Evolutionary conservation across 2,113 vertebrate genomes (phyloP), one percentile per base, ranked within the genome.

Genomic region (Barnardius zonarius): DNA sequence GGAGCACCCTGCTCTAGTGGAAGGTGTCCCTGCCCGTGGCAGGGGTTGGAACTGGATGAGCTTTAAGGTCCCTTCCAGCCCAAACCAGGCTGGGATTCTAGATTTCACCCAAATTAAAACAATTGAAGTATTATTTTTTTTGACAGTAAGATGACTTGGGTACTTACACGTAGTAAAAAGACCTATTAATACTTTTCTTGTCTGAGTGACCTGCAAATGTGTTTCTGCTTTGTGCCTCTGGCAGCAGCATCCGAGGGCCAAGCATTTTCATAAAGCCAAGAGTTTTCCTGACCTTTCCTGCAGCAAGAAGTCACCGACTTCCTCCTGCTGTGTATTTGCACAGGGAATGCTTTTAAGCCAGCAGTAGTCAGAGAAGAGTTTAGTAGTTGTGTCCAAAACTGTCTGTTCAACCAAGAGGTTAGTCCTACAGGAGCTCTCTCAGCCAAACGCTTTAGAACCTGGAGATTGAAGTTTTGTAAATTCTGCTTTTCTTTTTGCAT

Each of bases 231-330:
- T 51, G 37, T 18, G 39, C 57, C 39, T 86, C 49, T 79, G 74
- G 83, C 66, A 92, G 83, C 30, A 86, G 31, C 15, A 3, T 37
- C 78, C 1, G 0, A 62, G 59, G 54, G 81, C 44, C 91, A 86
- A 69, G 46, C 1, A 0, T 49, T 14, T 86, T 78, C 83, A 68
- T 73, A 83, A 64, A 67, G 72, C 10, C 68, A 39, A 54, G 96
- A 94, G 44, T 52, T 88, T 90, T 93, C 86, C 64, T 93, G 87
- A 93, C 91, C 77, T 92, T 92, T 93, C 25, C 77, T 54, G 43
- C 61, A 85, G 67, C 24, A 90, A 88, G 81, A 95, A 90, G 85
- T 28, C 63, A 62, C 64, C 0, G 1, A 66, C 18, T 76, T 66
- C 67, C 69, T 91, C 76, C 69, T 92, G 86, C 64, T 84, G 73